Base-by-base conservation (phyloP, 2,888 invertebrate species). In the Charanyca ferruginea region DNA sequence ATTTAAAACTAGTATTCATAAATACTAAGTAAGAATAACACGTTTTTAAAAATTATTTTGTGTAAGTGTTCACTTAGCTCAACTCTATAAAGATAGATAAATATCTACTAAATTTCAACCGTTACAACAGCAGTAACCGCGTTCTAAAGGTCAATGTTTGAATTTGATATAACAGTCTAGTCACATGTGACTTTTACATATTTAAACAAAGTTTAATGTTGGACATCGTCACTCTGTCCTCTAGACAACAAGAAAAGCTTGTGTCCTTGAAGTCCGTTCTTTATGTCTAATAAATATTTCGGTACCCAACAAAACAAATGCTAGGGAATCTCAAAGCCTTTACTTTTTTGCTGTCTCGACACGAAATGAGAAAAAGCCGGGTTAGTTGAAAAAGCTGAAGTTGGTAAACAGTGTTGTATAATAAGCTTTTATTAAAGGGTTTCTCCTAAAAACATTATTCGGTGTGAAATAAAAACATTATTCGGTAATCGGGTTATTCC, bases 221-320 rank as follows among this genome's bases (percentile, higher is more conserved):
- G 8, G 48, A 13, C 28, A 49, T 16, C 41, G 52, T 49, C n/a
- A n/a, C n/a, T n/a, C 48, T 63, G 48, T 45, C 54, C 45, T 38
- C 11, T 2, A 61, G 52, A 28, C 61, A 47, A 47, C 13, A 49
- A 60, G 45, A 67, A 53, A 52, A 65, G 22, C 41, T 47, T 32
- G 45, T 18, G 61, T 48, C 62, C 64, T 76, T 67, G 49, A 69
- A 42, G 52, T 67, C 22, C 54, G 23, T 63, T 57, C 7, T 77
- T 73, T 54, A 63, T 52, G 44, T 62, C 60, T 51, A 55, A 65
- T 47, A 65, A 73, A 77, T 65, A 65, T 72, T 72, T 63, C 18
- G 11, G 45, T 44, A 41, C 28, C 20, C 51, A 66, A 66, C 55
- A 64, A 72, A 65, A 74, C 62, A 65, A 77, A 79, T 62, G 28